Percentiles rank a stretch among this genome's conserved stretches.
These are phyloP conservation scores for Oncopodura yosiiana DNA, from an alignment of 1,140 invertebrate species.

Conservation along the genomic window DNA sequence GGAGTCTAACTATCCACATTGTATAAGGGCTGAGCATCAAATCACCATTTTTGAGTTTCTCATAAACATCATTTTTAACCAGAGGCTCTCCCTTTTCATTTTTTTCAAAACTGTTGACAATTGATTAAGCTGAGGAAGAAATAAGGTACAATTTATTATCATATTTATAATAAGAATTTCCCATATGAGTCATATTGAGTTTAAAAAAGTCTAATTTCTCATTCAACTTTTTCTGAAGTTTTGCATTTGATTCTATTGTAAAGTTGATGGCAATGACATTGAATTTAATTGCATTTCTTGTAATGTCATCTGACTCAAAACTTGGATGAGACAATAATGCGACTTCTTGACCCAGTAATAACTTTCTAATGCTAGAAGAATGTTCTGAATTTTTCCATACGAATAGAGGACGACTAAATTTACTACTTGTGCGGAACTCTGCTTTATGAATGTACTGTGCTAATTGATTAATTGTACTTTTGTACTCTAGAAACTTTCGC, in stretches of 20 bases:
- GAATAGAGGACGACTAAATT: background rate
- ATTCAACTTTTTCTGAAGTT: background rate
- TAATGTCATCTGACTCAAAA: background rate
- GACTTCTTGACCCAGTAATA: background rate
- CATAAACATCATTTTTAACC: background rate
- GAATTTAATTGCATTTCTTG: constrained; percentile 8
- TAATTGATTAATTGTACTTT: background rate
- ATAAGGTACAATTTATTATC: background rate
- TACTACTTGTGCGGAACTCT: background rate
- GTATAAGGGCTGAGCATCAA: constrained; percentile 14
- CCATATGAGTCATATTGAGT: background rate
- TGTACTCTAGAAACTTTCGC: background rate
- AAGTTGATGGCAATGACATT: background rate
- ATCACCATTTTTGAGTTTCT: constrained; percentile 8
- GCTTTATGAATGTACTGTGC: background rate
- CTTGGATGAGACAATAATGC: background rate
- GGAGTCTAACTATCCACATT: constrained; percentile 2
- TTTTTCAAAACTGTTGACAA: background rate
- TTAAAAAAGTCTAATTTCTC: background rate
- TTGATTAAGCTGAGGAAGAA: background rate
- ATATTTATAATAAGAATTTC: constrained; percentile 2
- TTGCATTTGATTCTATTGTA: background rate
- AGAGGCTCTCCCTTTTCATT: too few relatives aligned
- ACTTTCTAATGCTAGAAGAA: background rate
- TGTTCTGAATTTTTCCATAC: constrained; percentile 10